Base-by-base conservation (phyloP, 2,888 invertebrate genomes). In the Pterostichus niger region DNA sequence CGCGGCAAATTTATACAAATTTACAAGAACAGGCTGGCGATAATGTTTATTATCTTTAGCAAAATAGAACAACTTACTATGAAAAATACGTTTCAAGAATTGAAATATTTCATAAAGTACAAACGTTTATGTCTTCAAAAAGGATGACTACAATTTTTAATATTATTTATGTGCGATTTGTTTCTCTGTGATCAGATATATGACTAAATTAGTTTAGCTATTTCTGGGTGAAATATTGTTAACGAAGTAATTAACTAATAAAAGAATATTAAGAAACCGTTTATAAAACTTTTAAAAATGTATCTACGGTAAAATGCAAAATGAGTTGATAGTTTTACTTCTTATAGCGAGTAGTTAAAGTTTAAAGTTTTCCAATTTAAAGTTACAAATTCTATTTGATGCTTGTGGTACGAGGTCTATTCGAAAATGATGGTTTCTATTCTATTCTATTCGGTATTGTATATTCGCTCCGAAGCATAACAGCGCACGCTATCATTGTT, bases 401-500 rank as follows among this genome's bases (percentile, higher is more conserved):
- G 40, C 40, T 40, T 9, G 40, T 9, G 6, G 17, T 17, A 9
- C 17, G 56, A 15, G 11, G 64, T 64, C 64, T 64, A 33, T 64
- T 64, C 64, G 44, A 80, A 35, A 64, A 49, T 35, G 64, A 49
- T 59, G 79, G 68, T 49, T 81, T 68, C 73, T 73, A 64, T 81
- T 68, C 73, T 73, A 64, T 81, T 71, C 75, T 75, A 68, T 81
- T 71, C 54, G 24, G 52, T 56, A 81, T 81, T 81, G 73, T 81
- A 56, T 81, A 56, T 71, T 73, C 31, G 71, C 81, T 73, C 6
- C 54, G 73, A 73, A 71, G 81, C 81, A 54, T 56, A 71, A 81
- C 81, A 73, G 35, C 9, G 40, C 81, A 81, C 44, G 71, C 71
- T 54, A 81, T 71, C 81, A 81, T 81, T 81, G 81, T 81, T 81